Conservation (phyloP, 64 coral and sea anemone species). For the Actinia equina region DNA sequence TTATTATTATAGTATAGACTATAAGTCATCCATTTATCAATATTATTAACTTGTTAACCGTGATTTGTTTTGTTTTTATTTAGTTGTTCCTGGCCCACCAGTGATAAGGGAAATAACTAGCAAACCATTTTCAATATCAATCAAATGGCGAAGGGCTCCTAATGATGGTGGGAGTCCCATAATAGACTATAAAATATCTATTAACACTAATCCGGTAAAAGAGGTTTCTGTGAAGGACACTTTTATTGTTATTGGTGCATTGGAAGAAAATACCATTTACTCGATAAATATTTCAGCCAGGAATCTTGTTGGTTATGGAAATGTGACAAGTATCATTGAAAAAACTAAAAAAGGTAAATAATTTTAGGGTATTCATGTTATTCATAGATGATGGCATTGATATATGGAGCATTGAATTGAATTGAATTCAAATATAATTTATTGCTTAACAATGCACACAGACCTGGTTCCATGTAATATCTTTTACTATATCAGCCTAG, state of each 20-base stretch:
- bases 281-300: background rate
- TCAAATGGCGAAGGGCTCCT: background rate
- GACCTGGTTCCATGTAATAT: no score
- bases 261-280: background rate
- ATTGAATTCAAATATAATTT: no score
- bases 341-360: constrained; percentile 5
- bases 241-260: background rate
- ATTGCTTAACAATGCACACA: no score
- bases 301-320: background rate
- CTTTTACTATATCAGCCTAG: no score
- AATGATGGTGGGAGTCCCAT: background rate
- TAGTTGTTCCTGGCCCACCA: background rate
- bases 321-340: background rate
- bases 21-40: no score
- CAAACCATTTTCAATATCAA: background rate
- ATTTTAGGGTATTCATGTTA: background rate
- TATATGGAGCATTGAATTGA: no score
- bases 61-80: background rate
- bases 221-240: background rate
- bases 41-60: no score
- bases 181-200: background rate
- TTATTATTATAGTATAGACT: no score
- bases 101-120: background rate
- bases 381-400: no score
- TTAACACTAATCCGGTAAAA: background rate